Percentiles rank a stretch among this genome's conserved stretches.
phyloP scores from a whole-genome alignment of 1,140 invertebrate genomes.

The Euschistus heros region DNA sequence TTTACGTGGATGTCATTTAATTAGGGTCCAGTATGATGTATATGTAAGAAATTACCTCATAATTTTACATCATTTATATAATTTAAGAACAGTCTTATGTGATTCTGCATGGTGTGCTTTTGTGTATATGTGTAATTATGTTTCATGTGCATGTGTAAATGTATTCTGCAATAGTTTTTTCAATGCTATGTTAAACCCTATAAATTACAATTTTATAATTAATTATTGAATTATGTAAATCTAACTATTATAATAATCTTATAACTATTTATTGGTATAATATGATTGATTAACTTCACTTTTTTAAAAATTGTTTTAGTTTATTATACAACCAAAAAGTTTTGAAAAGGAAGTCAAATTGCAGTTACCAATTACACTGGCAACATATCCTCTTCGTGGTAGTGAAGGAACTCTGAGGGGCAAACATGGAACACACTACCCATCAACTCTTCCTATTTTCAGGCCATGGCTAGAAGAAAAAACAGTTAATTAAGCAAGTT shows the following conservation, averaged over 20 bases:
- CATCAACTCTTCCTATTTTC: conserved; percentile 83
- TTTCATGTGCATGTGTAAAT: no score
- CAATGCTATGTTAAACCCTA: no score
- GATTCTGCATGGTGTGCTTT: background rate
- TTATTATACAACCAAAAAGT: conserved; percentile 81
- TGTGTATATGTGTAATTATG: no score
- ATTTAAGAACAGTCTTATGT: background rate
- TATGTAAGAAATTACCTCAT: conserved; percentile 57
- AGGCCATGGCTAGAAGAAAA: conserved; percentile 77
- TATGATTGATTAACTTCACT: background rate
- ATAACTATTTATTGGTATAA: no score
- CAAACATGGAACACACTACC: conserved; percentile 75
- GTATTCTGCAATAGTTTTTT: no score
- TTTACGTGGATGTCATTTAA: conserved; percentile 87
- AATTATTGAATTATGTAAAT: no score
- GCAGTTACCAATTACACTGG: conserved; percentile 83
- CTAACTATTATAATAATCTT: no score
- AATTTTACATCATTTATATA: background rate
- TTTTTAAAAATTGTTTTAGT: conserved; percentile 45
- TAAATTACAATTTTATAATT: no score
- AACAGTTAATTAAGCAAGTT: conserved; percentile 33
- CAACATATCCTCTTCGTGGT: conserved; percentile 75
- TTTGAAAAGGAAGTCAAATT: conserved; percentile 85
- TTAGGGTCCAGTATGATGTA: conserved; percentile 88
- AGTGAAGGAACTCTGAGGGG: conserved; percentile 44